These are phyloP conservation scores for Melanotaenia boesemani DNA, from an alignment of 2,797 vertebrate genomes.

Conservation along the genomic window DNA sequence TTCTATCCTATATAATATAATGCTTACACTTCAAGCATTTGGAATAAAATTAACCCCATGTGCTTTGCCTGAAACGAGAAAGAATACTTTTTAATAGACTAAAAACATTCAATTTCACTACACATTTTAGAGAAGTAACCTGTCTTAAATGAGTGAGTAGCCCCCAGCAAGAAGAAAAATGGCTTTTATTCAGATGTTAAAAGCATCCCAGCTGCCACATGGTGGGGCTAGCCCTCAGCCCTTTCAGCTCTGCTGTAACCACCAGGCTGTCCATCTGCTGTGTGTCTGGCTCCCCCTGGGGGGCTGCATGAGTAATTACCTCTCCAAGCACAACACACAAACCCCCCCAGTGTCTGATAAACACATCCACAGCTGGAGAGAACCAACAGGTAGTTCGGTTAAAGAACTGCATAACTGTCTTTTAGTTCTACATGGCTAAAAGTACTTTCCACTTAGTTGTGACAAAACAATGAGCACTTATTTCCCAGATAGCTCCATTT, in stretches of 20 bases:
- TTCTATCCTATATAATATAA: background rate
- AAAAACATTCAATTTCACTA: background rate
- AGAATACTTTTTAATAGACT: background rate
- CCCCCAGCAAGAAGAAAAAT: conserved; percentile 28
- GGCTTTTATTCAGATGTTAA: conserved; percentile 41
- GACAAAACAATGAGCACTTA: background rate
- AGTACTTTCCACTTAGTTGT: background rate
- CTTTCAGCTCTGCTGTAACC: conserved; percentile 19
- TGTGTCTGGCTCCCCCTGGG: conserved; percentile 75
- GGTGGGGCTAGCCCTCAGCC: conserved; percentile 74
- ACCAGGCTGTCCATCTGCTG: conserved; percentile 59
- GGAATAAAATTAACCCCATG: background rate
- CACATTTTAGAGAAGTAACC: conserved; percentile 20
- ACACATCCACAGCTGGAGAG: conserved; percentile 47
- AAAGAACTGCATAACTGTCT: background rate
- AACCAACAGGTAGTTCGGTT: conserved; percentile 29
- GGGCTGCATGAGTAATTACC: conserved; percentile 69
- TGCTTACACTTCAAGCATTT: background rate
- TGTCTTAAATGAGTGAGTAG: conserved; percentile 13
- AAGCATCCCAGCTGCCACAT: conserved; percentile 71
- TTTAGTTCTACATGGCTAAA: background rate
- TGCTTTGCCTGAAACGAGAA: background rate
- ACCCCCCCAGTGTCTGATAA: conserved; percentile 46
- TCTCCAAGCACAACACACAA: conserved; percentile 35
- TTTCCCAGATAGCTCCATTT: background rate